Conservation (phyloP, 1,140 invertebrate species). For the Mercenaria mercenaria region DNA sequence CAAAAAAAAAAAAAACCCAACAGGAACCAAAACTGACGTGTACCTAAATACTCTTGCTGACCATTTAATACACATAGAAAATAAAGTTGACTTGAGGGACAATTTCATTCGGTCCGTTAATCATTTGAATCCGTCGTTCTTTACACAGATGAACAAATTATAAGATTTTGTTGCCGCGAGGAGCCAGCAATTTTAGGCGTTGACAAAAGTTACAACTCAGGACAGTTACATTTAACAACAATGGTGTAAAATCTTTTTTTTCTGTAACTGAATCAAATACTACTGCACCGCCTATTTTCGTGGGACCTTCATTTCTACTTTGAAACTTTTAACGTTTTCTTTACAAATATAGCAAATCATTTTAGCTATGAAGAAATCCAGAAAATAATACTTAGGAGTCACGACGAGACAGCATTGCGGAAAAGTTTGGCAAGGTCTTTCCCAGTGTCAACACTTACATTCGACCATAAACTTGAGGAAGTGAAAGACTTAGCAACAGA, state of each 20-base stretch:
- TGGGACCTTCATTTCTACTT: constrained; percentile 19
- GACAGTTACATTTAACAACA: background rate
- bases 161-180: background rate
- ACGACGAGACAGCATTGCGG: constrained; percentile 2
- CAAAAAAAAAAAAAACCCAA: background rate
- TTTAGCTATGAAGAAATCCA: background rate
- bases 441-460: background rate
- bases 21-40: background rate
- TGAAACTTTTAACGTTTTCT: constrained; percentile 18
- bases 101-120: background rate
- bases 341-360: background rate
- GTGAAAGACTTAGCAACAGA: background rate
- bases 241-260: constrained; percentile 15
- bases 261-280: background rate
- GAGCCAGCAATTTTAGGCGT: background rate
- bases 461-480: background rate
- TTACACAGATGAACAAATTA: constrained; percentile 19
- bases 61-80: background rate
- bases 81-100: background rate
- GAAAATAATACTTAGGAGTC: background rate
- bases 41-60: background rate
- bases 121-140: background rate
- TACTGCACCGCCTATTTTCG: background rate
- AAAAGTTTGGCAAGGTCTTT: background rate
- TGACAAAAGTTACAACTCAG: constrained; percentile 35